Evolutionary conservation across 1,140 invertebrate genomes (phyloP).

Genomic region (Drosophila tani): DNA sequence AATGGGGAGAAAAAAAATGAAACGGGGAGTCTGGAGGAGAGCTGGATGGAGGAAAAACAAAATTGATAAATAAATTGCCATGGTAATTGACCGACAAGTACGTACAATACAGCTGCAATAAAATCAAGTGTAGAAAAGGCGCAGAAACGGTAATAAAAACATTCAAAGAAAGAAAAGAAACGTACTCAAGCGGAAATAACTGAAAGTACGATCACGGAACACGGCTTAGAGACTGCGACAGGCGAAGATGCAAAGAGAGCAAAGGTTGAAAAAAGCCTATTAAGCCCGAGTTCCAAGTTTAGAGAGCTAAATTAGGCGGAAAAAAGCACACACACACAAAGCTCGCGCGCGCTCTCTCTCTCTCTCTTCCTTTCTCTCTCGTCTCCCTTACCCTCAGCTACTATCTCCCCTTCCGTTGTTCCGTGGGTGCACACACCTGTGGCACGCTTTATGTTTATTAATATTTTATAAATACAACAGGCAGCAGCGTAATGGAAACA

Average conservation of each 20-base stretch:
- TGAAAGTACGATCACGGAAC: conserved; percentile 50
- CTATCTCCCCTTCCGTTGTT: conserved; percentile 19
- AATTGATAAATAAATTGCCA: conserved; percentile 67
- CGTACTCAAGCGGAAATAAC: conserved; percentile 63
- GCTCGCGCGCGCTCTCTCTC: conserved; percentile 32
- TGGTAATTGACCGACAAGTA: conserved; percentile 61
- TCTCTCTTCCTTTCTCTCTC: conserved; percentile 3
- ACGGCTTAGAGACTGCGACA: conserved; percentile 15
- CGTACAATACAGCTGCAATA: conserved; percentile 27
- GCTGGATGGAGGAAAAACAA: conserved; percentile 19
- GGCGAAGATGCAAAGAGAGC: conserved; percentile 35
- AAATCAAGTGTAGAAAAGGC: conserved; percentile 23
- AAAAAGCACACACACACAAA: conserved; percentile 38
- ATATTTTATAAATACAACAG: conserved; percentile 72
- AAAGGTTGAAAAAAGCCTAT: conserved; percentile 47
- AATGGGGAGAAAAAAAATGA: too few species aligned
- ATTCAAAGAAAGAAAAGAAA: conserved; percentile 29
- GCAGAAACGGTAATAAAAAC: conserved; percentile 48
- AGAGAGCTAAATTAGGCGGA: conserved; percentile 34
- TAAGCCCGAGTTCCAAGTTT: conserved; percentile 36
- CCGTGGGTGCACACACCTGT: conserved; percentile 65
- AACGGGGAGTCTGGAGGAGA: neutral
- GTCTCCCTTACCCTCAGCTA: neutral
- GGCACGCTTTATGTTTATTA: conserved; percentile 81
- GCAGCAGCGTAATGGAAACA: conserved; percentile 27